These are phyloP conservation scores for Fabriciana adippe DNA, from an alignment of 2,888 invertebrate genomes.

Conservation along the genomic window DNA sequence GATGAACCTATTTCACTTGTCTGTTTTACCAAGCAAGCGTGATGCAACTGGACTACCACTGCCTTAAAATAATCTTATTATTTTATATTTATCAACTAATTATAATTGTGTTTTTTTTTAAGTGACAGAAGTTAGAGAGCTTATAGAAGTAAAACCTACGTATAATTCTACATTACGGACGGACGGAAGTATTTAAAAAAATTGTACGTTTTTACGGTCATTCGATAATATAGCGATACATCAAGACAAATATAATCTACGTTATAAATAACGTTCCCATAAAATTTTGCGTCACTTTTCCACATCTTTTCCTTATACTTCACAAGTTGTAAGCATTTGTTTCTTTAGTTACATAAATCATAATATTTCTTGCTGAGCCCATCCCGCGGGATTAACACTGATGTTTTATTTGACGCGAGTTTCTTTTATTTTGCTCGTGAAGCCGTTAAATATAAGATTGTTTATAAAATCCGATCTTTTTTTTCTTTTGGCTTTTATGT, in stretches of 20 bases:
- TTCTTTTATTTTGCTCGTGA: slow-evolving; percentile 47
- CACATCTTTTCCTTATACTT: slow-evolving; percentile 44
- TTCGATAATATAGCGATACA: not conserved
- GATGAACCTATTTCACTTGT: too few species aligned
- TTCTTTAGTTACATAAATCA: slow-evolving; percentile 60
- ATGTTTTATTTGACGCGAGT: slow-evolving; percentile 65
- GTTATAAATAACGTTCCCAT: slow-evolving; percentile 18
- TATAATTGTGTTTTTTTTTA: too few species aligned
- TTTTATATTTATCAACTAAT: too few species aligned
- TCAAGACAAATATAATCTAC: slow-evolving; percentile 18
- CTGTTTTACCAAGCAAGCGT: too few species aligned
- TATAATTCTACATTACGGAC: too few species aligned
- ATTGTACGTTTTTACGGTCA: not conserved
- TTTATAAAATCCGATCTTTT: slow-evolving; percentile 40
- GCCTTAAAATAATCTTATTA: too few species aligned
- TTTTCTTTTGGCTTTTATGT: slow-evolving; percentile 17
- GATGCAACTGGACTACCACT: too few species aligned
- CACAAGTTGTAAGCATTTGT: slow-evolving; percentile 45
- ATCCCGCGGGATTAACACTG: slow-evolving; percentile 55
- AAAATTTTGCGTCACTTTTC: slow-evolving; percentile 36
- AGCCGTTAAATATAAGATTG: slow-evolving; percentile 43
- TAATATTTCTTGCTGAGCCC: slow-evolving; percentile 52
- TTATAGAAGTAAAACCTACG: too few species aligned
- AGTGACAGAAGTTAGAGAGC: too few species aligned
- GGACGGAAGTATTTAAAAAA: not conserved